These are phyloP conservation scores for Heteromurus nitidus DNA, from an alignment of 2,888 invertebrate species.

Conservation along the genomic window DNA sequence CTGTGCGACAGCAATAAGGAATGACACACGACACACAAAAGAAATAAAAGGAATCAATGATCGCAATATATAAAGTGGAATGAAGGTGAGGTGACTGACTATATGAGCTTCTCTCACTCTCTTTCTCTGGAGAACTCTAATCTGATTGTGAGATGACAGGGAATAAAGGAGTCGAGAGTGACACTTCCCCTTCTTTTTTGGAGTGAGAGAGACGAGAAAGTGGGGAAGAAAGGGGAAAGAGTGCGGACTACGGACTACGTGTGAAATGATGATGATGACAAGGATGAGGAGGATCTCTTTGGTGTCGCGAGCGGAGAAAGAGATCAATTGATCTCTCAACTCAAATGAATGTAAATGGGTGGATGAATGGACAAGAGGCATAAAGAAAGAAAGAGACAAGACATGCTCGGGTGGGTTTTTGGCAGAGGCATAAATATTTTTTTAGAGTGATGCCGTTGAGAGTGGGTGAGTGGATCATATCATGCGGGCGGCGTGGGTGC, in stretches of 20 bases:
- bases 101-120: conserved; percentile 13
- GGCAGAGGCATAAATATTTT: no score
- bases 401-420: conserved; percentile 3
- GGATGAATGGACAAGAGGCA: background rate
- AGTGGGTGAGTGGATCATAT: background rate
- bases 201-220: no score
- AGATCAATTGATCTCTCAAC: background rate
- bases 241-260: background rate
- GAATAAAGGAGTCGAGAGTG: conserved; percentile 1
- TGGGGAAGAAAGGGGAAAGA: background rate
- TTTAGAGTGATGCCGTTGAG: no score
- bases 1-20: conserved; percentile 2
- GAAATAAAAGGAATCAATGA: background rate
- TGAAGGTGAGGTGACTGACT: no score
- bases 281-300: background rate
- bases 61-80: no score
- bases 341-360: background rate
- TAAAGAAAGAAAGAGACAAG: conserved; percentile 16
- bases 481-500: conserved; percentile 12
- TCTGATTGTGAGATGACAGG: conserved; percentile 5
- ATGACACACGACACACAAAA: background rate
- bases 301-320: background rate
- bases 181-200: background rate
- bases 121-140: conserved; percentile 1
- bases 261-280: background rate